Percentiles rank a stretch among this genome's conserved stretches.
phyloP scores from a whole-genome alignment of 2,797 vertebrate species.

The Lutra lutra region DNA sequence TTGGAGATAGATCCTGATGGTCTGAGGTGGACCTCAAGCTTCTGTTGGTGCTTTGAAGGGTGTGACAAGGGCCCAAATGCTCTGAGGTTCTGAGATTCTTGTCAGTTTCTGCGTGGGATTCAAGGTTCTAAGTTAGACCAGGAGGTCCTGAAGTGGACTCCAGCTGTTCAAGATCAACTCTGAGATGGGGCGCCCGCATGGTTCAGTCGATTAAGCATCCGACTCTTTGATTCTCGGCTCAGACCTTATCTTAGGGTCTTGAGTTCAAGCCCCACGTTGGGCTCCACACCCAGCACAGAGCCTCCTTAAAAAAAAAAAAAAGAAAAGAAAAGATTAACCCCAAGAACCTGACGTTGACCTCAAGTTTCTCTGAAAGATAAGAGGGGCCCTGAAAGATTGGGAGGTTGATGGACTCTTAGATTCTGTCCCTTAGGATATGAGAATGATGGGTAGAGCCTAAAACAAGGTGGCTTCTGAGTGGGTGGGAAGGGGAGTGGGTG shows the following conservation, averaged over 20 bases:
- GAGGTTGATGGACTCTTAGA: neutral
- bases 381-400: neutral
- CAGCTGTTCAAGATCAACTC: neutral
- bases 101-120: neutral
- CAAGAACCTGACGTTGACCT: neutral
- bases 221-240: neutral
- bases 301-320: neutral
- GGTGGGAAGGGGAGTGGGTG: neutral
- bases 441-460: neutral
- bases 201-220: neutral
- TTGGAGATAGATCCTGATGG: neutral
- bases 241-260: neutral
- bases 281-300: neutral
- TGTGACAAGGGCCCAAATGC: neutral
- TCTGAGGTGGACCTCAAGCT: neutral
- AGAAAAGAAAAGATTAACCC: neutral
- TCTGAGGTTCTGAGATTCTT: neutral
- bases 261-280: neutral
- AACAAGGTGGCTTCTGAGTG: neutral
- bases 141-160: neutral
- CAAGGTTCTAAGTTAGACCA: neutral
- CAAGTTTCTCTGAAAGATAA: neutral
- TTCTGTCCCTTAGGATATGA: neutral
- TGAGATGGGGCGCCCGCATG: rapidly evolving
- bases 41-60: neutral